Conservation (phyloP, 2,888 invertebrate genomes). For the Gnatocerus cornutus region DNA sequence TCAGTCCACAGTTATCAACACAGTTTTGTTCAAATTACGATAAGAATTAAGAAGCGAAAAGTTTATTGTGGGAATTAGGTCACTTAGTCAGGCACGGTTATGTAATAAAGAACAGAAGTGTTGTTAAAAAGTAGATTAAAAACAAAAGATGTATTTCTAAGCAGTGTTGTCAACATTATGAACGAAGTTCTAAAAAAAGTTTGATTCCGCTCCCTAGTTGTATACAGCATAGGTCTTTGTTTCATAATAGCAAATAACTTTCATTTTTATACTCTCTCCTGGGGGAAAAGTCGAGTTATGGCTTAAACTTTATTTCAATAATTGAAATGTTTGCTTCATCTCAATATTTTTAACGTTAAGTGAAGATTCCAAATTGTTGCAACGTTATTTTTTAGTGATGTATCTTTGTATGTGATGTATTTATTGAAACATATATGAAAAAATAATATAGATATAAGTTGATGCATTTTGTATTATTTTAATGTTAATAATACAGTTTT, state of each 20-base stretch:
- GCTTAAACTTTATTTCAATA: constrained; percentile 28
- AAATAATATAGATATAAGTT: constrained; percentile 60
- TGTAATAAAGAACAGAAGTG: constrained; percentile 38
- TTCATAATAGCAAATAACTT: constrained; percentile 42
- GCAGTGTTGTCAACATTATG: constrained; percentile 41
- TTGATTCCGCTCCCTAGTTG: constrained; percentile 41
- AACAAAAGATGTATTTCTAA: constrained; percentile 41
- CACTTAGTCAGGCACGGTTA: constrained; percentile 40
- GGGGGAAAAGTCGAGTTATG: constrained; percentile 27
- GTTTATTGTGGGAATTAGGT: constrained; percentile 31
- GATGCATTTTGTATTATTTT: constrained; percentile 58
- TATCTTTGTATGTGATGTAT: constrained; percentile 66
- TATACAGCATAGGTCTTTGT: constrained; percentile 30
- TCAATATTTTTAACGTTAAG: constrained; percentile 23
- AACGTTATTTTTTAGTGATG: constrained; percentile 57
- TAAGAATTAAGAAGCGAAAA: constrained; percentile 28
- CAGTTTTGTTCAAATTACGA: constrained; percentile 10
- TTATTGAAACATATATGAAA: constrained; percentile 61
- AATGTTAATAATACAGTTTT: constrained; percentile 51
- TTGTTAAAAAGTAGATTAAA: constrained; percentile 37
- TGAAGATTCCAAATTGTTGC: constrained; percentile 56
- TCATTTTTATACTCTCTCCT: constrained; percentile 40
- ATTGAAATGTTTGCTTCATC: constrained; percentile 40
- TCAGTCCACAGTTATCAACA: background rate
- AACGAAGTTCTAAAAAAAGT: constrained; percentile 27